Evolutionary conservation across 2,888 invertebrate genomes (phyloP), one percentile per base, ranked within the genome.

Genomic region (Diloba caeruleocephala): DNA sequence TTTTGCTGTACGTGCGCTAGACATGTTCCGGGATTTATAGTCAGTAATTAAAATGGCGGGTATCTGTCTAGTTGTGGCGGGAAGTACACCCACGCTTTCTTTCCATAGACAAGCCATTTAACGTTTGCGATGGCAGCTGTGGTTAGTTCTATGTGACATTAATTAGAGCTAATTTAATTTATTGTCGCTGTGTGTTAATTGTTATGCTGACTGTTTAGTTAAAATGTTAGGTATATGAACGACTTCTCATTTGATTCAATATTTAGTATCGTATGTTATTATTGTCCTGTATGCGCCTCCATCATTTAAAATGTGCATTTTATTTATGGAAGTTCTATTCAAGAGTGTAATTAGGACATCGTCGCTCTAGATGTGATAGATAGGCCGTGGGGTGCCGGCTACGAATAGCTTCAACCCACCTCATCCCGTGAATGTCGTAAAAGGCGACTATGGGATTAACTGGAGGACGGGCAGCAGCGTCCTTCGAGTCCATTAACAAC

Each of bases 71-170:
- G 78, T 80, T 82, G 79, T 75, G 82, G 87, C 81, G 81, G 66
- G 76, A 80, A 76, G 48, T 74, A 80, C 89, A 83, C 90, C 90
- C 89, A 82, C 90, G 82, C 87, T 72, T 77, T 81, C 78, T 81
- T 80, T 78, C 74, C 70, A 74, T 73, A 74, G 76, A 82, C 82
- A 83, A 75, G 63, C 69, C 63, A 68, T 81, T 79, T 76, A 76
- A 74, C 73, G 68, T 75, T 74, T 64, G 64, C 53, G 23, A 46
- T 63, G 75, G 73, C 86, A 87, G 84, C 85, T 87, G 87, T 71
- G 76, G 76, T 71, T 51, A 44, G 36, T 36, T 56, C 43, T 56
- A 71, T 73, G 76, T 74, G 81, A 79, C 76, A 60, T 74, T 80
- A 79, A 85, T 84, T 84, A 71, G 61, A 68, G 71, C 65, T 68